Evolutionary conservation across 2,888 invertebrate species (phyloP).

Genomic region (Spisula subtruncata): DNA sequence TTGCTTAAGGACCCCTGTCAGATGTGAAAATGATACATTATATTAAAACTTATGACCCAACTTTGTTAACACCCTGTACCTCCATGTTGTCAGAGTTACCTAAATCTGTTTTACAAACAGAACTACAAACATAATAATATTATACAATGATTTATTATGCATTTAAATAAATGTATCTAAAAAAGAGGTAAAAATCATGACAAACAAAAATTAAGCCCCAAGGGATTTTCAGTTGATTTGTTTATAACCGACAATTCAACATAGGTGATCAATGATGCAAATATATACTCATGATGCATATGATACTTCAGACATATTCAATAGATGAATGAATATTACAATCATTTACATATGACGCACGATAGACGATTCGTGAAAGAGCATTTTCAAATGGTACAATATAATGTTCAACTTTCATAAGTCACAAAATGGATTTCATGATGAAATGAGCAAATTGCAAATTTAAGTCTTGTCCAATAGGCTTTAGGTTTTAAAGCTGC

Average conservation of each 20-base stretch:
- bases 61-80: neutral
- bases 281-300: neutral
- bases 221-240: neutral
- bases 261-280: neutral
- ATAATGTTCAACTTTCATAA: neutral
- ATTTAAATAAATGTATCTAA: conserved; percentile 15
- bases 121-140: neutral
- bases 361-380: neutral
- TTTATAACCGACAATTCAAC: neutral
- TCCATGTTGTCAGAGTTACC: neutral
- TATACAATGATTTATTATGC: conserved; percentile 16
- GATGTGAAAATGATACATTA: too few species aligned
- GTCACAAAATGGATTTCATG: neutral
- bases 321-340: neutral
- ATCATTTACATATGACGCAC: neutral
- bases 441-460: conserved; percentile 7
- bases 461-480: neutral
- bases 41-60: too few species aligned
- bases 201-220: neutral
- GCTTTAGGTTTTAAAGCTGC: too few species aligned
- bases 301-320: neutral
- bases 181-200: neutral
- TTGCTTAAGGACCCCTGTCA: too few species aligned
- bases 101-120: neutral
- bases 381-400: neutral